These are phyloP conservation scores for Pycnonotus jocosus DNA, from an alignment of 2,113 vertebrate genomes.

Conservation along the genomic window DNA sequence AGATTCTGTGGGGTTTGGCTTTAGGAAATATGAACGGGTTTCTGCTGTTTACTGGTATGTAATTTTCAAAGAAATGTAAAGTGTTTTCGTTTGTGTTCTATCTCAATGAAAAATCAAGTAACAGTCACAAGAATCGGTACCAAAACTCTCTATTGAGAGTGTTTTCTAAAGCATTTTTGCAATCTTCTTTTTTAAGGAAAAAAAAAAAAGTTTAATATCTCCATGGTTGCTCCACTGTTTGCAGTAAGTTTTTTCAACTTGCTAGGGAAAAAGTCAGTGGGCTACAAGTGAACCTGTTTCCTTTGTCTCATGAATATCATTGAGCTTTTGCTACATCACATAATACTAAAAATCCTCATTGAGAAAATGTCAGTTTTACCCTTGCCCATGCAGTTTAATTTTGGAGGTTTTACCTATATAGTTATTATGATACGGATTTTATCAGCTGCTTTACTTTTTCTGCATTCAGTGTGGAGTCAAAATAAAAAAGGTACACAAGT, in stretches of 20 bases:
- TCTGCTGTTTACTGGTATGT: background rate
- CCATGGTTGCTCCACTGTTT: background rate
- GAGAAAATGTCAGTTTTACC: background rate
- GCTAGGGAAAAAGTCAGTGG: background rate
- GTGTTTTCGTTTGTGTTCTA: background rate
- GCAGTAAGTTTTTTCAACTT: background rate
- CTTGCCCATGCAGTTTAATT: background rate
- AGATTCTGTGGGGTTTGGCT: background rate
- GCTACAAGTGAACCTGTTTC: background rate
- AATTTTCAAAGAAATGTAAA: background rate
- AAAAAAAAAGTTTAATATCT: background rate
- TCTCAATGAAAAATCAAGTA: background rate
- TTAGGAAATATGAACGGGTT: background rate
- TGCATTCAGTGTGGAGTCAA: background rate
- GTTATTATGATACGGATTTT: rapidly evolving
- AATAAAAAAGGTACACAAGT: background rate
- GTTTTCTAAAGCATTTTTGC: background rate
- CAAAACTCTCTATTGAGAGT: background rate
- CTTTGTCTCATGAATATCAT: background rate
- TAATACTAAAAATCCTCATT: background rate
- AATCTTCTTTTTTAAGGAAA: background rate
- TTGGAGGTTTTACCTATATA: background rate
- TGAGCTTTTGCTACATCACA: background rate
- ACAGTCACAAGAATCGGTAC: background rate
- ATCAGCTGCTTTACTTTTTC: background rate